phyloP scores from a whole-genome alignment of 2,797 vertebrate genomes.

The Eulemur rubriventer region DNA sequence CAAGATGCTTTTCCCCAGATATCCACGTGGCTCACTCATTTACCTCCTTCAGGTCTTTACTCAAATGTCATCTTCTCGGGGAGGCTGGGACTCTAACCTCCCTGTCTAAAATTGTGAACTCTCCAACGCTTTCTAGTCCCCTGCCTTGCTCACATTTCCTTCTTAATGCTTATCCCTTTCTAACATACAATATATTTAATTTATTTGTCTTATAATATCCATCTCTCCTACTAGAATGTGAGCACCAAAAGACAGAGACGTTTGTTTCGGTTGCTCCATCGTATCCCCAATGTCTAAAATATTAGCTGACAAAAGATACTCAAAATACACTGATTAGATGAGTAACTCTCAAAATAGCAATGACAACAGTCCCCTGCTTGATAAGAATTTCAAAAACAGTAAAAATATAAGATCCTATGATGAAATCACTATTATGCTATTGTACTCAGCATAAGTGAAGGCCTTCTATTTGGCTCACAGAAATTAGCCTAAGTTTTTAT shows the following conservation, averaged over 20 bases:
- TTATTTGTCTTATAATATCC: background rate
- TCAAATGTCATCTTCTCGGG: background rate
- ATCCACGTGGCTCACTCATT: background rate
- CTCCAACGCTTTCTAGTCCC: background rate
- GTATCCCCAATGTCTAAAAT: background rate
- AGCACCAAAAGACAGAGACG: background rate
- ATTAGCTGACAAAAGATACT: background rate
- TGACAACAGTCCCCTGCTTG: background rate
- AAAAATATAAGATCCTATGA: background rate
- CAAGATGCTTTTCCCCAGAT: background rate
- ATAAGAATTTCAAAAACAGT: slow-evolving; percentile 25
- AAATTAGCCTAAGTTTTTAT: background rate
- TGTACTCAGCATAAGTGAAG: background rate
- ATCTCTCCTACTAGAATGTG: background rate
- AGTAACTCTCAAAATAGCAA: background rate
- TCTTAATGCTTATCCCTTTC: background rate
- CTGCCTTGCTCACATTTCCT: background rate
- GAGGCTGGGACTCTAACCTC: background rate
- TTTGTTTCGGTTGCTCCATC: background rate
- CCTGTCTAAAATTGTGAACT: background rate
- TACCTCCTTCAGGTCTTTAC: background rate
- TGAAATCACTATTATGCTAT: background rate
- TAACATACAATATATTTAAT: background rate
- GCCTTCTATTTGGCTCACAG: background rate
- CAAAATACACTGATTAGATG: background rate